Conservation (phyloP, 2,113 vertebrate genomes). For the Pseudopipra pipra region DNA sequence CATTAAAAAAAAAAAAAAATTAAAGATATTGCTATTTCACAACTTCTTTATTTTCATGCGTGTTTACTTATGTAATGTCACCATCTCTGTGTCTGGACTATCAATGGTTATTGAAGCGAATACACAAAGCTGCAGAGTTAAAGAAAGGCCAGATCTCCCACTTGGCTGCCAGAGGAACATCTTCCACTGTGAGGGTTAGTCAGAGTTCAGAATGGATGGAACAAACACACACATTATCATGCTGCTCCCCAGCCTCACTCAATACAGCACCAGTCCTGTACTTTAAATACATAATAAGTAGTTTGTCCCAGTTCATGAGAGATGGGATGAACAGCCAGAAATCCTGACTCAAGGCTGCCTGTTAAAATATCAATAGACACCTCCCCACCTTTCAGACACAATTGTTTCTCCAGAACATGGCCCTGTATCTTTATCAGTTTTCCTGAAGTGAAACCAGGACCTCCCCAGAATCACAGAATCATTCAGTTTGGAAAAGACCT, state of each 20-base stretch:
- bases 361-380: not conserved
- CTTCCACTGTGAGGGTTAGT: not conserved
- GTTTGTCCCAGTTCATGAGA: not conserved
- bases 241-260: not conserved
- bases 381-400: not conserved
- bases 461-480: not conserved
- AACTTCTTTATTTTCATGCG: not conserved
- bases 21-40: not conserved
- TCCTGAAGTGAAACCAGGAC: not conserved
- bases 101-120: not conserved
- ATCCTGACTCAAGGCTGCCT: not conserved
- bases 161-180: not conserved
- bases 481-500: not conserved
- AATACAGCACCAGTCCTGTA: not conserved
- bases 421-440: not conserved
- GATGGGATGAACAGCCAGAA: not conserved
- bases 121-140: not conserved
- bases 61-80: not conserved
- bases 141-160: not conserved
- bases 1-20: not conserved
- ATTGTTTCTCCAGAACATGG: not conserved
- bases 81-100: not conserved
- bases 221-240: not conserved
- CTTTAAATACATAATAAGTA: not conserved
- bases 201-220: constrained; percentile 12